Base-by-base conservation (phyloP, 2,797 vertebrate genomes). In the Lophotriccus pileatus region DNA sequence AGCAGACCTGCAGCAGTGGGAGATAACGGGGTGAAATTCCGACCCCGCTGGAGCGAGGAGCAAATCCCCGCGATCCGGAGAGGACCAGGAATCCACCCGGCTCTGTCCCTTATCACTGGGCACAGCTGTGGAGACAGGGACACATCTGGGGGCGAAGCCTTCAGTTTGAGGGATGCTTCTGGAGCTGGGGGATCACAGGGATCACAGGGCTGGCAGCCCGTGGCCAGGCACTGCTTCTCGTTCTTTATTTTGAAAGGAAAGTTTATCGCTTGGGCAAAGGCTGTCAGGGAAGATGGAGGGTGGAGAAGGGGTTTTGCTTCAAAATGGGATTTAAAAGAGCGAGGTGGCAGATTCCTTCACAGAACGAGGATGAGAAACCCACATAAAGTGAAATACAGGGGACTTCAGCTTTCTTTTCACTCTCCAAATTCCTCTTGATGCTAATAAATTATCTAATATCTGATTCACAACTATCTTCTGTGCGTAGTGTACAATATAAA, bases 1-100 rank as follows among this genome's bases (percentile, higher is more conserved):
- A 56, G 55, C 89, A 95, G 94, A 87, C 77, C 87, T 70, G 91
- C 81, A 24, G 60, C 84, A 46, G 84, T 25, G 72, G 63, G 74
- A 93, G 96, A 96, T 95, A 89, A 96, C 10, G 0, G 64, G 72
- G 84, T 80, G 91, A 93, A 92, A 95, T 52, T 27, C 91, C 7
- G 5, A 66, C 89, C 85, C 82, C 21, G 59, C 60, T 9, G 41
- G 68, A 91, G 80, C 5, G 37, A 78, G 67, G 46, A 49, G 73
- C 85, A 89, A 67, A 90, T 7, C 72, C 68, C 37, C 2, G 0
- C 1, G 13, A 5, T 9, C 13, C 1, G 3, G 47, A 64, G 64
- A 58, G 69, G 46, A 74, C 22, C 89, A 41, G 73, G 58, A 68
- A 89, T 8, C 11, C 47, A 0, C 52, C 39, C 22, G 0, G 60